Conservation (phyloP, 1,140 invertebrate genomes). For the Achatina immaculata region DNA sequence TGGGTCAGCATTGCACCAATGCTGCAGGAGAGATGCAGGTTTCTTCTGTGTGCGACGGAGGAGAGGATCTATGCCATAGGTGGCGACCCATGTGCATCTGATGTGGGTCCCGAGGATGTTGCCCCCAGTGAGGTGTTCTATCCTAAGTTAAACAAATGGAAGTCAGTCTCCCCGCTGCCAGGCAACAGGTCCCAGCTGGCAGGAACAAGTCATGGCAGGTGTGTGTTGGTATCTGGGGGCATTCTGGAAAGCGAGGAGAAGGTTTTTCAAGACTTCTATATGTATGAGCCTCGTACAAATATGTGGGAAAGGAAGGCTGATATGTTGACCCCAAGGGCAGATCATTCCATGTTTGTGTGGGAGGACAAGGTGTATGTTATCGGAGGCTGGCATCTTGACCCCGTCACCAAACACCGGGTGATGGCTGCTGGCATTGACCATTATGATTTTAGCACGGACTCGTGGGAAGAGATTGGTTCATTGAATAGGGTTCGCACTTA, state of each 20-base stretch:
- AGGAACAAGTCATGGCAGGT: constrained; percentile 74
- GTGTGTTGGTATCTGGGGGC: constrained; percentile 77
- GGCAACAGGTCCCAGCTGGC: constrained; percentile 78
- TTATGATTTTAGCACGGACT: constrained; percentile 76
- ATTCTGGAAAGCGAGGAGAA: constrained; percentile 73
- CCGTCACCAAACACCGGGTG: constrained; percentile 73
- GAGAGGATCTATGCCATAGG: constrained; percentile 80
- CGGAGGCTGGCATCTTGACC: constrained; percentile 81
- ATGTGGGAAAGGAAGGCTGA: constrained; percentile 75
- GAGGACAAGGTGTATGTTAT: constrained; percentile 78
- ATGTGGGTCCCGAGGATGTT: constrained; percentile 68
- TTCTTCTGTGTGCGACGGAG: constrained; percentile 79
- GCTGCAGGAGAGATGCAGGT: constrained; percentile 79
- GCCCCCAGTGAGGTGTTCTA: constrained; percentile 78
- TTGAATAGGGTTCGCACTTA: constrained; percentile 80
- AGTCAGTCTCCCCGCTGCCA: constrained; percentile 75
- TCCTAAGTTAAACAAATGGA: constrained; percentile 76
- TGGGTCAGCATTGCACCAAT: constrained; percentile 82
- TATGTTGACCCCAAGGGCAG: constrained; percentile 78
- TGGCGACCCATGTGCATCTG: constrained; percentile 69
- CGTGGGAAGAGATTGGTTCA: constrained; percentile 77
- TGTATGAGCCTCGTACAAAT: constrained; percentile 75
- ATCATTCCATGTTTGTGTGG: constrained; percentile 79
- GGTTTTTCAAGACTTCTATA: constrained; percentile 75
- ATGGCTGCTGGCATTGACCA: constrained; percentile 79